These are phyloP conservation scores for Lithophane semibrunnea DNA, from an alignment of 2,888 invertebrate genomes.

Conservation along the genomic window DNA sequence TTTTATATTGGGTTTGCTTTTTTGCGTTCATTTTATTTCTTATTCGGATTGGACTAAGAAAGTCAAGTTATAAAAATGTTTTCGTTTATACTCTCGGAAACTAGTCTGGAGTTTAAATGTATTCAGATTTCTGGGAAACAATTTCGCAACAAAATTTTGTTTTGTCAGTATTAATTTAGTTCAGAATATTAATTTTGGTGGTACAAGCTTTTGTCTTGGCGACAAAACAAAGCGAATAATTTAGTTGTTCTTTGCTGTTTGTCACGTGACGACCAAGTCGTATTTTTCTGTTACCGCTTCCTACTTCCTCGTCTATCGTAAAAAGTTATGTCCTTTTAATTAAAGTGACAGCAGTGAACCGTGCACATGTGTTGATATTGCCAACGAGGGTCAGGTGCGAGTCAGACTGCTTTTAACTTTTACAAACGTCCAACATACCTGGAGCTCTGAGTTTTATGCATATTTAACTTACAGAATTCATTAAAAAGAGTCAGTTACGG, in stretches of 20 bases:
- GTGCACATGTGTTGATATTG: slow-evolving; percentile 71
- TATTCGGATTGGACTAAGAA: slow-evolving; percentile 51
- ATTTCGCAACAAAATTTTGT: slow-evolving; percentile 8
- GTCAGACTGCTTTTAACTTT: slow-evolving; percentile 65
- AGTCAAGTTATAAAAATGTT: slow-evolving; percentile 51
- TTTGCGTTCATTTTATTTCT: slow-evolving; percentile 60
- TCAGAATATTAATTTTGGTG: slow-evolving; percentile 24
- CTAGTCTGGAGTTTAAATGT: slow-evolving; percentile 33
- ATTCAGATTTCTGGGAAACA: slow-evolving; percentile 26
- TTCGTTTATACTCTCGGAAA: slow-evolving; percentile 39
- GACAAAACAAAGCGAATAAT: slow-evolving; percentile 10
- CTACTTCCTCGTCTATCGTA: slow-evolving; percentile 63
- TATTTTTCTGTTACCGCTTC: slow-evolving; percentile 43
- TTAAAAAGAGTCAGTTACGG: not conserved
- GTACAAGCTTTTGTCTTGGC: slow-evolving; percentile 5
- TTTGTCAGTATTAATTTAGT: slow-evolving; percentile 32
- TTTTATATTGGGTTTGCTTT: slow-evolving; percentile 57
- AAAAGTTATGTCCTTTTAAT: slow-evolving; percentile 76
- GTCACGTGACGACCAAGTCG: slow-evolving; percentile 2
- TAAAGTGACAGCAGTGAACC: slow-evolving; percentile 73
- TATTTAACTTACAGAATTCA: not conserved
- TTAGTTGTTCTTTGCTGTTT: slow-evolving; percentile 10
- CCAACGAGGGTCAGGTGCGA: slow-evolving; percentile 71
- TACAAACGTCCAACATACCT: slow-evolving; percentile 53
- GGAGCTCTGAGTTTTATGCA: slow-evolving; percentile 54